Percentiles rank a stretch among this genome's conserved stretches.
These are phyloP conservation scores for Micrasema longulum DNA, from an alignment of 1,140 invertebrate genomes.

Conservation along the genomic window DNA sequence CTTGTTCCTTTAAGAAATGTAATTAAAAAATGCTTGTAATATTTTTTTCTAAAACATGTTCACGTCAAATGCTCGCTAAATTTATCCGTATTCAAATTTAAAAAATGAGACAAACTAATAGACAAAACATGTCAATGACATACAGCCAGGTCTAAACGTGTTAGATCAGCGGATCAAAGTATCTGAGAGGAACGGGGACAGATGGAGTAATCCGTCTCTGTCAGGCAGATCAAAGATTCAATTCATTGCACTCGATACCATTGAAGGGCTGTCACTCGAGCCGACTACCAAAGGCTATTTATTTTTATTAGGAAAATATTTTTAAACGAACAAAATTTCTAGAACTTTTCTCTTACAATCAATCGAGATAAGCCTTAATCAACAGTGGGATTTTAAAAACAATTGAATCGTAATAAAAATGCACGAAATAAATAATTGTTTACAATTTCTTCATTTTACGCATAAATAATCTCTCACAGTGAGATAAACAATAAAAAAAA, in stretches of 20 bases:
- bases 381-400: neutral
- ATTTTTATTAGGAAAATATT: conserved; percentile 39
- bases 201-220: conserved; percentile 46
- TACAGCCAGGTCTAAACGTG: neutral
- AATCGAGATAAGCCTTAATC: conserved; percentile 2
- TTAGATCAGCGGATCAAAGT: conserved; percentile 22
- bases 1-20: too few species aligned
- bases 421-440: too few species aligned
- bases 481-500: too few species aligned
- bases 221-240: conserved; percentile 49
- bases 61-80: too few species aligned
- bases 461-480: too few species aligned
- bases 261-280: conserved; percentile 14
- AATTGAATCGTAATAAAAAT: neutral
- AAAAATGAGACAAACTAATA: too few species aligned
- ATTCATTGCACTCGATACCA: conserved; percentile 48
- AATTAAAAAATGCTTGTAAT: too few species aligned
- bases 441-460: too few species aligned
- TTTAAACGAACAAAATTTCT: conserved; percentile 19
- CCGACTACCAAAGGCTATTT: conserved; percentile 11
- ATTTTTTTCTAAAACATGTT: too few species aligned
- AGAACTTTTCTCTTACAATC: neutral
- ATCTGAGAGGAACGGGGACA: conserved; percentile 6
- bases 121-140: too few species aligned
- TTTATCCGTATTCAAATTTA: too few species aligned